Evolutionary conservation across 1,140 invertebrate species (phyloP), one percentile per base, ranked within the genome.

Genomic region (Cheumatopsyche charites): DNA sequence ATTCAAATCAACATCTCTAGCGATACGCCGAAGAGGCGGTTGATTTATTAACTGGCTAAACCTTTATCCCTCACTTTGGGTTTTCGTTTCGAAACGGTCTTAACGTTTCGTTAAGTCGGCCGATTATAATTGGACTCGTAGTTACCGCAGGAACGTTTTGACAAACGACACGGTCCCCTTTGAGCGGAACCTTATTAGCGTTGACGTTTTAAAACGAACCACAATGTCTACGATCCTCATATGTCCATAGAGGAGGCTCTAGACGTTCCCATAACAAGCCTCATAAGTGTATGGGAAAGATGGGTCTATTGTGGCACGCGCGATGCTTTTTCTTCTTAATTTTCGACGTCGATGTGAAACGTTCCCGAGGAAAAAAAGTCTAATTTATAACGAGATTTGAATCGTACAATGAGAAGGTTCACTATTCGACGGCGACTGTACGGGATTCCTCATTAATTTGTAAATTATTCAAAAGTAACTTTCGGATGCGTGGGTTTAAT

Each of bases 151-250:
- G 42, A 66, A 45, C 63, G 63, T 66, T 66, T 66, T 66, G 63
- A 66, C 63, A 66, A 66, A 66, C 63, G 63, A 66, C 63, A 66
- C 43, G 23, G 63, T 15, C 4, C 41, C 47, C 63, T 47, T 66
- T 47, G 43, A 66, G 42, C 1, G 63, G 41, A 66, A 47, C 63
- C 63, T 66, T 66, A 66, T 66, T 66, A 66, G 63, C 43, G 63
- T 66, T n/a, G 9, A 66, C 11, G 63, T 26, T 47, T 66, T 12
- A 21, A 42, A 45, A 47, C 63, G 21, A 26, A 66, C 43, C 23
- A 6, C 15, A 12, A 47, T 66, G 17, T 23, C 23, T 25, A 25
- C 55, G 23, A 63, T 63, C 9, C n/a, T 26, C 43, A 6, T 43
- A 66, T 43, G 29, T 4, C 9, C 3, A 36, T 36, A 66, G 47